Percentiles rank a stretch among this genome's conserved stretches.
Evolutionary conservation across 2,888 invertebrate genomes (phyloP).

Genomic region (Melanophora roralis): DNA sequence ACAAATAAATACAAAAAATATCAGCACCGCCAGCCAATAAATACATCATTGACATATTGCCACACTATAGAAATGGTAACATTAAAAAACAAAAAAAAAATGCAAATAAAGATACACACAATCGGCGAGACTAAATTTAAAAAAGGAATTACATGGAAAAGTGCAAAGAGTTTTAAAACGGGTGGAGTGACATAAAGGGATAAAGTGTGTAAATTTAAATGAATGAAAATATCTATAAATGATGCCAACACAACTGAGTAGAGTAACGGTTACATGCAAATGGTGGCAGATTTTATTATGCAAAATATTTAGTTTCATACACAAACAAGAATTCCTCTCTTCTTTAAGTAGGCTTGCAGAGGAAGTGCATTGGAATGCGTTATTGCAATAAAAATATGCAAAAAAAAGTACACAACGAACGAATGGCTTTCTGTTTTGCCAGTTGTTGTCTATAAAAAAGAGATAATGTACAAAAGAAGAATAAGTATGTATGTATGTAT

Average conservation of each 20-base stretch:
- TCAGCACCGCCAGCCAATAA: conserved; percentile 56
- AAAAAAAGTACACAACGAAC: conserved; percentile 32
- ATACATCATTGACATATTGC: conserved; percentile 60
- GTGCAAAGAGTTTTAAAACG: background rate
- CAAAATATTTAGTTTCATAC: conserved; percentile 18
- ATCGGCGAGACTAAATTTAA: too few relatives aligned
- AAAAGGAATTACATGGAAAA: background rate
- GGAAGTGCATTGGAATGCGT: conserved; percentile 57
- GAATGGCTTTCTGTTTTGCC: conserved; percentile 29
- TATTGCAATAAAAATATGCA: conserved; percentile 16
- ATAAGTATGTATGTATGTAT: conserved; percentile 21
- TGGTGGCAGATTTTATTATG: conserved; percentile 36
- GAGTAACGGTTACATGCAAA: conserved; percentile 46
- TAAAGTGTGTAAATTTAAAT: conserved; percentile 47
- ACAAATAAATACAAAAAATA: conserved; percentile 26
- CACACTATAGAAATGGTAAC: conserved; percentile 36
- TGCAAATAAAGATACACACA: background rate
- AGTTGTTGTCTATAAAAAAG: too few relatives aligned
- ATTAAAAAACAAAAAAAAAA: conserved; percentile 2
- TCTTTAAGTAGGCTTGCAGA: background rate
- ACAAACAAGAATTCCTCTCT: conserved; percentile 4
- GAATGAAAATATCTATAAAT: conserved; percentile 51
- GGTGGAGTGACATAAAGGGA: conserved; percentile 8
- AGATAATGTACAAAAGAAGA: too few relatives aligned
- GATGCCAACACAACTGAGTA: conserved; percentile 26